Evolutionary conservation across 2,797 vertebrate genomes (phyloP).

Genomic region (Alcedo quadribrachys): DNA sequence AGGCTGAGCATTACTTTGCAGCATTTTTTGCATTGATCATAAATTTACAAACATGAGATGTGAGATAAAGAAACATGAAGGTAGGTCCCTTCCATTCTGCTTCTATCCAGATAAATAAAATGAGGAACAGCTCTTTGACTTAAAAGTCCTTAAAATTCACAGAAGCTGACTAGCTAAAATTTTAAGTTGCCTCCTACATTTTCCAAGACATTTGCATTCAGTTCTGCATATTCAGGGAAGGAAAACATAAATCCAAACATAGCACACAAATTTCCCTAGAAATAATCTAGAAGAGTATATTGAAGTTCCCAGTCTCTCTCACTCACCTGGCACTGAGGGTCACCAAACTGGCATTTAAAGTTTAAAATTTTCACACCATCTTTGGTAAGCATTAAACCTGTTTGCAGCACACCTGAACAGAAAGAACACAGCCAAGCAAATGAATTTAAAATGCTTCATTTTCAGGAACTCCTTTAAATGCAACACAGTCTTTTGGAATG

Average conservation of each 20-base stretch:
- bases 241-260: neutral
- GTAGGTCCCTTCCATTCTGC: neutral
- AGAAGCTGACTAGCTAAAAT: neutral
- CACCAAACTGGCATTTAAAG: slow-evolving; percentile 90
- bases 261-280: neutral
- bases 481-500: neutral
- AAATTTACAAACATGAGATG: neutral
- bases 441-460: neutral
- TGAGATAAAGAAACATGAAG: neutral
- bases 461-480: neutral
- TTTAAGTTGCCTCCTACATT: neutral
- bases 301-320: neutral
- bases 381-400: slow-evolving; percentile 88
- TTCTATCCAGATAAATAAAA: neutral
- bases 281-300: neutral
- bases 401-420: slow-evolving; percentile 86
- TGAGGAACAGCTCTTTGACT: neutral
- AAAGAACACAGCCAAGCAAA: neutral
- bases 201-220: neutral
- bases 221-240: neutral
- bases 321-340: slow-evolving; percentile 89
- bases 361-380: slow-evolving; percentile 86
- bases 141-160: neutral
- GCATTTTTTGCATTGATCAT: neutral
- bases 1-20: neutral